phyloP scores from a whole-genome alignment of 2,888 invertebrate genomes.

The Hartigia nigra region DNA sequence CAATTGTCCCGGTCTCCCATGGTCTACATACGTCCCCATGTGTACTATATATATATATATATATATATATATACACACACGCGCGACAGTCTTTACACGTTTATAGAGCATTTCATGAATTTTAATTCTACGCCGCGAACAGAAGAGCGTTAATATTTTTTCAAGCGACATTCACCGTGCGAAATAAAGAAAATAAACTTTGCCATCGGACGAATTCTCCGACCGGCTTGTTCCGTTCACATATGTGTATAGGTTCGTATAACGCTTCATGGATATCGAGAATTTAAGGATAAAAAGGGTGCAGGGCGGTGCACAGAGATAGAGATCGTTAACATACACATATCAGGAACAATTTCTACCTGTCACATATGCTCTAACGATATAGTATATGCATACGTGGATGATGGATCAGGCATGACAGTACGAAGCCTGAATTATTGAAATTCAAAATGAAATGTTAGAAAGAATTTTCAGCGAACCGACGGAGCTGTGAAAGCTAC shows the following conservation, averaged over 20 bases:
- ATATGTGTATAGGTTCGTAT: not conserved
- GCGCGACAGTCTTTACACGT: conserved; percentile 21
- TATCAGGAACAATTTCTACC: not conserved
- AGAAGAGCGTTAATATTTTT: conserved; percentile 35
- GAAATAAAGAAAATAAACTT: conserved; percentile 24
- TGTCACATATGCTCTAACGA: not conserved
- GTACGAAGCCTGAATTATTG: not conserved
- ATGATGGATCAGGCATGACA: not conserved
- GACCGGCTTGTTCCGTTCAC: not conserved
- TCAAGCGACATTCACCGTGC: conserved; percentile 25
- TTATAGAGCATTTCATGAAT: conserved; percentile 49
- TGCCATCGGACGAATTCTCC: not conserved
- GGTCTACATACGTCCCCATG: not conserved
- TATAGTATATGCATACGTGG: not conserved
- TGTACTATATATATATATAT: not conserved
- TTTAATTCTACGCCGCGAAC: conserved; percentile 42
- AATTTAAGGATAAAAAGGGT: not conserved
- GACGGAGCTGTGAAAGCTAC: not conserved
- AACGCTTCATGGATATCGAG: not conserved
- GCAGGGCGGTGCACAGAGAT: not conserved
- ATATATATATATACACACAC: not conserved
- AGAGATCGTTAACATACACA: too few relatives aligned
- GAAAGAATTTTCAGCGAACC: not conserved
- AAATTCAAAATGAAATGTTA: not conserved
- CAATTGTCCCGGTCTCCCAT: not conserved